Percentiles rank a stretch among this genome's conserved stretches.
Conservation (phyloP, 2,797 vertebrate genomes). For the Astyanax mexicanus region DNA sequence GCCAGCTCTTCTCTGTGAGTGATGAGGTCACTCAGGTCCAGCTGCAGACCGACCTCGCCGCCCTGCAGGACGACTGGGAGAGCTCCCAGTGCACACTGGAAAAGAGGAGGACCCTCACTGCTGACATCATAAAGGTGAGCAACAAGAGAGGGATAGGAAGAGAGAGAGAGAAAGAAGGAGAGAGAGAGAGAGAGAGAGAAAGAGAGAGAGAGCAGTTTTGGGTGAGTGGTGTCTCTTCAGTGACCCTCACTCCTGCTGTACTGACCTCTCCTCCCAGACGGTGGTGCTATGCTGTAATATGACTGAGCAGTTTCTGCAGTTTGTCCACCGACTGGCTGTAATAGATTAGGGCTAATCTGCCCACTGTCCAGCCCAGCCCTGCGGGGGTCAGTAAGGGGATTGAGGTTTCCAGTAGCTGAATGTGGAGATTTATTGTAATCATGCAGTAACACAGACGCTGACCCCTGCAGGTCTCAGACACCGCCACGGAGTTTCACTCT, state of each 20-base stretch:
- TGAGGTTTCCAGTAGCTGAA: background rate
- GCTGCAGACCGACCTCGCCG: constrained; percentile 78
- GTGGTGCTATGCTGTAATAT: background rate
- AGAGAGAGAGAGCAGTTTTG: too few relatives aligned
- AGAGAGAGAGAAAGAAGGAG: too few relatives aligned
- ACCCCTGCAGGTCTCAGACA: background rate
- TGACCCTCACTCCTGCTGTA: too few relatives aligned
- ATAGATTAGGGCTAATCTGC: constrained; percentile 1
- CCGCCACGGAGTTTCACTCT: background rate
- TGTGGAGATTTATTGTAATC: background rate
- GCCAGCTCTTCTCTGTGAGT: constrained; percentile 78
- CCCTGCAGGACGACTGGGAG: constrained; percentile 85
- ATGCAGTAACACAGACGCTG: background rate
- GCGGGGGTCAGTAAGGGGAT: background rate
- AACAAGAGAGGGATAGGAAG: background rate
- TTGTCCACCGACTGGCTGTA: background rate
- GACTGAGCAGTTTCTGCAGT: background rate
- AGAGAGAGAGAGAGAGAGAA: background rate
- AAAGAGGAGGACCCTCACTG: constrained; percentile 71
- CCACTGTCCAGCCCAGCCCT: background rate
- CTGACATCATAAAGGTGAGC: constrained; percentile 79
- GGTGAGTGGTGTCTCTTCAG: too few relatives aligned
- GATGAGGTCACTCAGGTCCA: constrained; percentile 70
- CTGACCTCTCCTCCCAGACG: background rate
- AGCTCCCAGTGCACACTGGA: constrained; percentile 74